Evolutionary conservation across 1,140 invertebrate genomes (phyloP).

Genomic region (Bursaphelenchus mucronatus): DNA sequence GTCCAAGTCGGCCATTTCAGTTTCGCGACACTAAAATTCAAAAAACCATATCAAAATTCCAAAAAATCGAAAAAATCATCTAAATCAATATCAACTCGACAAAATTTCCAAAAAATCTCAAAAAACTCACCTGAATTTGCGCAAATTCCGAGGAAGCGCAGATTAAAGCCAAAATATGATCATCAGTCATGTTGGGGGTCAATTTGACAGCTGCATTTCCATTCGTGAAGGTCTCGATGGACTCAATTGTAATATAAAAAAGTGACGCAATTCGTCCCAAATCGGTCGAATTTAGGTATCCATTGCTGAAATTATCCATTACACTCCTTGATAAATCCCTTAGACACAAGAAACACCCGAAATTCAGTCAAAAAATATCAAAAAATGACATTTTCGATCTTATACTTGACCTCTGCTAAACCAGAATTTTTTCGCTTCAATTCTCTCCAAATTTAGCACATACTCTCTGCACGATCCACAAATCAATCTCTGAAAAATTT

Average conservation of each 20-base stretch:
- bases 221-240: slow-evolving; percentile 82
- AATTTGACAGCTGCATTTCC: slow-evolving; percentile 63
- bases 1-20: slow-evolving; percentile 86
- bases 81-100: neutral
- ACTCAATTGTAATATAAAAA: slow-evolving; percentile 95
- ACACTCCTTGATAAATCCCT: too few relatives aligned
- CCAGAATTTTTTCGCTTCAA: too few relatives aligned
- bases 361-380: too few relatives aligned
- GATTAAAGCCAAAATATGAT: slow-evolving; percentile 80
- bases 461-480: too few relatives aligned
- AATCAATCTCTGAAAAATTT: too few relatives aligned
- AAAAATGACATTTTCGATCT: too few relatives aligned
- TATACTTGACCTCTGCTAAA: too few relatives aligned
- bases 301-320: slow-evolving; percentile 48
- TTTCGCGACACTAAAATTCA: slow-evolving; percentile 74
- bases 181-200: slow-evolving; percentile 76
- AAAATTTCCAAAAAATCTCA: slow-evolving; percentile 15
- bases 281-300: slow-evolving; percentile 70
- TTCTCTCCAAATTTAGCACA: too few relatives aligned
- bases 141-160: slow-evolving; percentile 88
- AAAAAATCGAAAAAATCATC: slow-evolving; percentile 13
- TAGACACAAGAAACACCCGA: too few relatives aligned
- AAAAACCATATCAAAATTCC: slow-evolving; percentile 8
- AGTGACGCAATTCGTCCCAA: slow-evolving; percentile 90
- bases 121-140: slow-evolving; percentile 76